phyloP scores from a whole-genome alignment of 2,113 vertebrate genomes.

The Rhinoptilus africanus region DNA sequence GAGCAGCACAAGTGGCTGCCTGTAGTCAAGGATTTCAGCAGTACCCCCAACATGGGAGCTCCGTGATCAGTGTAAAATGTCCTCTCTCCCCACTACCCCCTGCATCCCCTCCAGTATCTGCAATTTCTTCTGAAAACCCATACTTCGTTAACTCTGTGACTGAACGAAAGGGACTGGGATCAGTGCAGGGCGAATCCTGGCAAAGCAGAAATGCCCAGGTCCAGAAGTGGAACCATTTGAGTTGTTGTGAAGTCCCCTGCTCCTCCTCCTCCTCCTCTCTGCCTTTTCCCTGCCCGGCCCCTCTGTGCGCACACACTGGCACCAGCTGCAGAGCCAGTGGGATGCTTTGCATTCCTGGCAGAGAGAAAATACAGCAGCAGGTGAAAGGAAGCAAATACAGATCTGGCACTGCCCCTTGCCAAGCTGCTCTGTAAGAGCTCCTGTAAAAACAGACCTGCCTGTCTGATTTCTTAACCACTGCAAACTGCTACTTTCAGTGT shows the following conservation, averaged over 20 bases:
- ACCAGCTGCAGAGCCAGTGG: slow-evolving; percentile 49
- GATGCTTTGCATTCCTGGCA: slow-evolving; percentile 47
- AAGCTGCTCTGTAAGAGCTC: slow-evolving; percentile 15
- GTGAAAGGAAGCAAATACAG: slow-evolving; percentile 53
- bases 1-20: background rate
- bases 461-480: slow-evolving; percentile 18
- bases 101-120: background rate
- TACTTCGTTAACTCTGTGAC: background rate
- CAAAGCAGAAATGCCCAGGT: background rate
- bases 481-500: background rate
- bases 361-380: slow-evolving; percentile 40
- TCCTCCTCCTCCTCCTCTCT: background rate
- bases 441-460: slow-evolving; percentile 32
- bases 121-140: background rate
- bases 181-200: background rate
- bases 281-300: background rate
- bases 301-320: background rate
- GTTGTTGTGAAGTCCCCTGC: background rate
- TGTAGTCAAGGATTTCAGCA: background rate
- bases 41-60: rapidly evolving
- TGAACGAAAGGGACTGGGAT: background rate
- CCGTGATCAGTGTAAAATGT: background rate
- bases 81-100: background rate
- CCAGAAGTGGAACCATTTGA: background rate
- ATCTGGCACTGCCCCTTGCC: slow-evolving; percentile 10